Base-by-base conservation (phyloP, 2,797 vertebrate species). In the Clarias laeviceps region DNA sequence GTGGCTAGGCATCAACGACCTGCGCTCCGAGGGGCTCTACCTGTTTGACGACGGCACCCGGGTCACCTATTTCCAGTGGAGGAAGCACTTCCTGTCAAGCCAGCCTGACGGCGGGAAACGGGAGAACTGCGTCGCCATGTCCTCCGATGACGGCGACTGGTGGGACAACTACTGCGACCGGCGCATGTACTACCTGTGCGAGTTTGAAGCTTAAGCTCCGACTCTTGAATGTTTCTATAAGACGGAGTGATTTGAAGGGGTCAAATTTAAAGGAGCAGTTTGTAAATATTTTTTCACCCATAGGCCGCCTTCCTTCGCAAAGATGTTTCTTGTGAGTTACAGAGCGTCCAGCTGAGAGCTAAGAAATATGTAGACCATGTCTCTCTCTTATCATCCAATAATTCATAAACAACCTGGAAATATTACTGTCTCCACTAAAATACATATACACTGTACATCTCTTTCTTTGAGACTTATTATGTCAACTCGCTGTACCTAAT, bases 111-210 rank as follows among this genome's bases (percentile, higher is more conserved):
- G 97, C 1, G 96, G 96, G 14, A 89, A 89, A 84, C 93, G 94
- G 0, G 97, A 98, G 93, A 98, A 98, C 94, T 98, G 97, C 5
- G 96, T 98, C 89, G 95, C 96, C 2, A 95, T 97, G 94, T 95
- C 97, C 11, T 97, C 97, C 0, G 96, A 97, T 18, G 96, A 97
- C 0, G 97, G 97, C 2, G 96, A 97, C 88, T 98, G 97, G 97
- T 98, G 97, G 97, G 97, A 98, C 91, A 96, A 96, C 87, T 97
- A 97, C 94, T 98, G 97, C 68, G 94, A 96, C 70, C 93, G 96
- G 72, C 94, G 93, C 88, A 97, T 97, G 95, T 96, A 96, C 93
- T 98, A 96, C 77, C 90, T 97, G 76, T 98, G 97, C 89, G 97
- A 98, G 93, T 98, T 96, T 76, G 95, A 96, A 1, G 93, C 94